Conservation (phyloP, 92 coral and sea anemone species). For the Chrysogorgia sp. region DNA sequence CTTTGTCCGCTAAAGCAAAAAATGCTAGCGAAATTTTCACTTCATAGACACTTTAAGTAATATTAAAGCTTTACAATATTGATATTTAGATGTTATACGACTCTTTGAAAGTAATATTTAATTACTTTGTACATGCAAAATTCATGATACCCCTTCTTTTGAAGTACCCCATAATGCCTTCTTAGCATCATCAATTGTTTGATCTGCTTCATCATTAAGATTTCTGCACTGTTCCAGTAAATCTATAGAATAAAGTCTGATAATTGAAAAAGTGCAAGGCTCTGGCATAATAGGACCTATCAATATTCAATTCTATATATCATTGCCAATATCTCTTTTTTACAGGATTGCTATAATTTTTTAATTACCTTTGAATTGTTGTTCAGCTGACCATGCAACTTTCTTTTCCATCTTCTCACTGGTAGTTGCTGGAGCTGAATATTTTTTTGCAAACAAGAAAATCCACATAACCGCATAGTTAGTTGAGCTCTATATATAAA, state of each 20-base stretch:
- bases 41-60: too few relatives aligned
- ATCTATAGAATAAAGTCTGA: slow-evolving; percentile 51
- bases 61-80: too few relatives aligned
- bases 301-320: neutral
- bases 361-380: slow-evolving; percentile 33
- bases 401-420: slow-evolving; percentile 13
- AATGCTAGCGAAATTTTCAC: too few relatives aligned
- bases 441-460: neutral
- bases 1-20: too few relatives aligned
- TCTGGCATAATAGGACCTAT: neutral
- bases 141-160: neutral
- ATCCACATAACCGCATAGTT: too few relatives aligned
- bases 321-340: neutral
- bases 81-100: neutral
- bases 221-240: slow-evolving; percentile 74
- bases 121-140: neutral
- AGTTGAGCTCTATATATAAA: too few relatives aligned
- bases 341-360: neutral
- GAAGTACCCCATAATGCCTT: slow-evolving; percentile 69
- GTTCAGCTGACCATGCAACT: slow-evolving; percentile 43
- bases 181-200: slow-evolving; percentile 73
- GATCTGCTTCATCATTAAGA: slow-evolving; percentile 81
- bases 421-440: neutral
- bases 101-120: neutral
- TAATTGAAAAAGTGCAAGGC: neutral